These are phyloP conservation scores for Apogon talboti DNA, from an alignment of 2,797 vertebrate genomes.

Conservation along the genomic window DNA sequence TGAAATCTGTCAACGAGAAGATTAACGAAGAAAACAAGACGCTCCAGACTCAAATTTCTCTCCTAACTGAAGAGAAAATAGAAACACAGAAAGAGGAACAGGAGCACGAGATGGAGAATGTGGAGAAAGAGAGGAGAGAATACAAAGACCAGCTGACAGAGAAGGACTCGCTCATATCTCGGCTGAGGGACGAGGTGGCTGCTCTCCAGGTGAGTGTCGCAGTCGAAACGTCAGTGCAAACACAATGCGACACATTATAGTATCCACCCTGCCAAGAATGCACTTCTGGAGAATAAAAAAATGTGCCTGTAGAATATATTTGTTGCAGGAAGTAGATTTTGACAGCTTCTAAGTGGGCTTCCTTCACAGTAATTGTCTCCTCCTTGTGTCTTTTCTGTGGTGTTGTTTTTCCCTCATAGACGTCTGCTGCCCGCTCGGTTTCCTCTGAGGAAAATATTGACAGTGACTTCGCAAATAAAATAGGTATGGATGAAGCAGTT, in stretches of 20 bases:
- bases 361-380: background rate
- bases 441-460: conserved; percentile 76
- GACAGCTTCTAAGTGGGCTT: background rate
- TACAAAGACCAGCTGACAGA: conserved; percentile 83
- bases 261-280: background rate
- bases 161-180: conserved; percentile 86
- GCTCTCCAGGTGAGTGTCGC: conserved; percentile 87
- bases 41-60: conserved; percentile 78
- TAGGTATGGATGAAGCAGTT: conserved; percentile 83
- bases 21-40: conserved; percentile 85
- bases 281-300: background rate
- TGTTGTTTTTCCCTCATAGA: conserved; percentile 64
- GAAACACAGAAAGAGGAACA: conserved; percentile 59
- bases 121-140: conserved; percentile 69
- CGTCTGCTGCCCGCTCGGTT: conserved; percentile 75
- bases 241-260: background rate
- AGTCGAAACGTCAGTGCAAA: background rate
- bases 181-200: conserved; percentile 83
- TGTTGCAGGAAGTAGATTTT: background rate
- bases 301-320: background rate
- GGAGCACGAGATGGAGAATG: conserved; percentile 37
- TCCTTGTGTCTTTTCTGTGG: background rate
- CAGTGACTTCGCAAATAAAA: conserved; percentile 85
- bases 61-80: conserved; percentile 76
- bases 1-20: conserved; percentile 86